These are phyloP conservation scores for Gisinianus flammeolus DNA, from an alignment of 2,888 invertebrate species.

Conservation along the genomic window DNA sequence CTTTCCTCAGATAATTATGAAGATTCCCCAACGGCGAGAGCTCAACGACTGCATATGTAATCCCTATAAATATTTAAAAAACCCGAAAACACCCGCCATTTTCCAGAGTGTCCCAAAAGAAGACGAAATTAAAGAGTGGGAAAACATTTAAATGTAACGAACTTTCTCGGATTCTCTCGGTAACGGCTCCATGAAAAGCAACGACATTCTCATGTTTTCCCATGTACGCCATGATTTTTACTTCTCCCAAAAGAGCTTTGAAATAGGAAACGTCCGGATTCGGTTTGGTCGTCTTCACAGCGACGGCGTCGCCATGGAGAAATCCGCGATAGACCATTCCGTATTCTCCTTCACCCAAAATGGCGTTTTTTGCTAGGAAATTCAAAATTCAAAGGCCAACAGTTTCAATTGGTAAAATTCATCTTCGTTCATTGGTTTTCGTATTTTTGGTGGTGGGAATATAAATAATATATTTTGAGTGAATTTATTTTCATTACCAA, in stretches of 20 bases:
- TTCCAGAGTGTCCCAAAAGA: too few species aligned
- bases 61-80: background rate
- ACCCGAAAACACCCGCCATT: background rate
- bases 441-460: too few species aligned
- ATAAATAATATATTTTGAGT: too few species aligned
- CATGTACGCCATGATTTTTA: slow-evolving; percentile 7
- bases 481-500: slow-evolving; percentile 2
- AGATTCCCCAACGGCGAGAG: background rate
- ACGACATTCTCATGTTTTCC: background rate
- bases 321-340: background rate
- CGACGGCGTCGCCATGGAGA: background rate
- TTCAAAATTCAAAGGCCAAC: background rate
- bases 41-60: background rate
- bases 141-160: background rate
- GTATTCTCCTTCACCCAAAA: background rate
- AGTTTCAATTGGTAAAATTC: background rate
- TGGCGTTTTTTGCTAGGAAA: background rate
- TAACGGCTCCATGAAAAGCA: background rate
- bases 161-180: slow-evolving; percentile 1
- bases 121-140: background rate
- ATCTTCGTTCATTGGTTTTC: background rate
- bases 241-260: background rate
- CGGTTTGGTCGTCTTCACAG: slow-evolving; percentile 8
- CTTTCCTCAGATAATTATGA: background rate
- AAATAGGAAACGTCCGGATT: slow-evolving; percentile 1